Conservation (phyloP, 1,140 invertebrate genomes). For the Drosophila ohnishii region DNA sequence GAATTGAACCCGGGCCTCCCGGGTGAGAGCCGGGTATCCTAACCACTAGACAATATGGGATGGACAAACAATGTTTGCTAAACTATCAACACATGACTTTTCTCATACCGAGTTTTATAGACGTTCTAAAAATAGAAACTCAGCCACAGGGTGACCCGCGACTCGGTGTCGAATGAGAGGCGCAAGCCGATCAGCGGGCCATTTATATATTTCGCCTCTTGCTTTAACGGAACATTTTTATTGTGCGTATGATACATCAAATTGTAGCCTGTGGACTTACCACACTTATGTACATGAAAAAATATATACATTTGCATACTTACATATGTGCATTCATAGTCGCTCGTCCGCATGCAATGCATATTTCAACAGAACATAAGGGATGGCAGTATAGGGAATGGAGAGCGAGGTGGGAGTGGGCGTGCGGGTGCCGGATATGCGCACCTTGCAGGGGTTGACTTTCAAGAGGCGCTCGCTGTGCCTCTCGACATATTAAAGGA, state of each 20-base stretch:
- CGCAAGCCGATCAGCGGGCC: not conserved
- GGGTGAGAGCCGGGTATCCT: slow-evolving; percentile 93
- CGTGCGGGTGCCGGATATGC: slow-evolving; percentile 5
- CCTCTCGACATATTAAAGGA: slow-evolving; percentile 76
- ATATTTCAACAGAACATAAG: slow-evolving; percentile 31
- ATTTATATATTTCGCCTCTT: not conserved
- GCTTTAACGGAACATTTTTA: not conserved
- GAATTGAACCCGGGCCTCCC: slow-evolving; percentile 89
- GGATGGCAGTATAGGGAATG: slow-evolving; percentile 1
- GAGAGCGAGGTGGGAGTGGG: not conserved
- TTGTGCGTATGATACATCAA: not conserved
- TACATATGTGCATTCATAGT: not conserved
- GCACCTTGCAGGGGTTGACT: slow-evolving; percentile 18
- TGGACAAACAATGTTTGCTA: accelerated
- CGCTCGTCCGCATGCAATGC: slow-evolving; percentile 25
- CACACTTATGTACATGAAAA: slow-evolving; percentile 1
- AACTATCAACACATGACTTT: not conserved
- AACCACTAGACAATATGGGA: slow-evolving; percentile 90
- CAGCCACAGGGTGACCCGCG: slow-evolving; percentile 10
- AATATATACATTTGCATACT: not conserved
- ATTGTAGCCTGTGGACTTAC: not conserved
- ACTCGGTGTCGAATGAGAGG: not conserved
- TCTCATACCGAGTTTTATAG: not conserved
- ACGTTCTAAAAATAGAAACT: slow-evolving; percentile 11
- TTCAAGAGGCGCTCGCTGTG: slow-evolving; percentile 29